Conservation (phyloP, 2,113 vertebrate species). For the Muntiacus reevesi region DNA sequence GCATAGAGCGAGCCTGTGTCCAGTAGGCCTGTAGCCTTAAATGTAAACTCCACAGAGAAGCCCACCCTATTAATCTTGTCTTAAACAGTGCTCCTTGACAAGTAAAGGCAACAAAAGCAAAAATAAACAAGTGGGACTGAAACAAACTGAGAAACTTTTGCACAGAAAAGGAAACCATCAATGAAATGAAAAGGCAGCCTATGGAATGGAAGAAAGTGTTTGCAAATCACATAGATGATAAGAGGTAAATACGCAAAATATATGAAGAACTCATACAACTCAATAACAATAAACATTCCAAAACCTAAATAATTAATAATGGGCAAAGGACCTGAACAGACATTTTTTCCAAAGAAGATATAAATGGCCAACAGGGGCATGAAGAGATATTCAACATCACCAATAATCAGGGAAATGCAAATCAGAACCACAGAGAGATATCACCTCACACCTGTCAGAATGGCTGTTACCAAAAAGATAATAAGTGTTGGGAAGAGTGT, state of each 20-base stretch:
- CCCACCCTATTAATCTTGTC: background rate
- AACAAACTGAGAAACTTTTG: background rate
- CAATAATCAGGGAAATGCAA: background rate
- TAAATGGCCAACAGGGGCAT: background rate
- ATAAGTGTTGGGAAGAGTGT: background rate
- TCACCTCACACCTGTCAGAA: background rate
- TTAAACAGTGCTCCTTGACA: background rate
- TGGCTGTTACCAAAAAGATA: background rate
- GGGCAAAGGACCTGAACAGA: background rate
- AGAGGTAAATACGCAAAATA: background rate
- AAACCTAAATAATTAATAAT: background rate
- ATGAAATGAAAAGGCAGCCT: background rate
- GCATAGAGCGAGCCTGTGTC: background rate
- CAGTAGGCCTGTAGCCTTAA: background rate
- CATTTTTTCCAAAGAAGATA: background rate
- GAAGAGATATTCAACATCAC: background rate
- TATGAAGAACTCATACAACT: background rate
- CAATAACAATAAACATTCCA: background rate
- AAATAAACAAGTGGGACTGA: background rate
- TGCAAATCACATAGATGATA: background rate
- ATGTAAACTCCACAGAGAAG: background rate
- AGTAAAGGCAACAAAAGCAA: background rate
- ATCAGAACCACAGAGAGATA: background rate
- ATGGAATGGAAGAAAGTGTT: background rate
- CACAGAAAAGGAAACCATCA: background rate